Percentiles rank a stretch among this genome's conserved stretches.
phyloP scores from a whole-genome alignment of 2,888 invertebrate genomes.

The Brachypalpus laphriformis region DNA sequence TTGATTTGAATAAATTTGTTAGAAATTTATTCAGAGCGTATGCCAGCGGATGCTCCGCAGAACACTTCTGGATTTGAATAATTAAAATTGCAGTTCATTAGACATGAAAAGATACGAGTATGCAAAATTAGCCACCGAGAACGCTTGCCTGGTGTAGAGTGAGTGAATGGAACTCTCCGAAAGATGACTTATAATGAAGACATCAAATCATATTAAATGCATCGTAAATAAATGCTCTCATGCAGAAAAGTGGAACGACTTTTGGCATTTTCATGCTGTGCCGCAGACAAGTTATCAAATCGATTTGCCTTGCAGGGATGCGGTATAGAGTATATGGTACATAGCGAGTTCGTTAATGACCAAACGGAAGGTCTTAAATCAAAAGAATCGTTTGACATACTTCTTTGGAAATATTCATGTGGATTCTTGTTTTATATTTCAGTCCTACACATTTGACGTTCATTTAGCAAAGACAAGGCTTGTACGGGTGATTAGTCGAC shows the following conservation, averaged over 20 bases:
- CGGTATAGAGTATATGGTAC: slow-evolving; percentile 29
- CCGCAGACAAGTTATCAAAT: slow-evolving; percentile 42
- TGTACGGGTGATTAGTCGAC: too few species aligned
- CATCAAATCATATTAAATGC: slow-evolving; percentile 73
- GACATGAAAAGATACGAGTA: slow-evolving; percentile 27
- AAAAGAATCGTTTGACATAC: slow-evolving; percentile 29
- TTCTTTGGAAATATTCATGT: not conserved
- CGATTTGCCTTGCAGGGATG: slow-evolving; percentile 34
- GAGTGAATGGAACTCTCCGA: slow-evolving; percentile 32
- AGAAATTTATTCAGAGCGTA: slow-evolving; percentile 29
- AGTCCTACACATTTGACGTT: not conserved
- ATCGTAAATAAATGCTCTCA: slow-evolving; percentile 68
- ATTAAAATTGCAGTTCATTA: slow-evolving; percentile 63
- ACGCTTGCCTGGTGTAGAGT: too few species aligned
- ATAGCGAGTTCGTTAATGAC: slow-evolving; percentile 55
- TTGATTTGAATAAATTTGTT: slow-evolving; percentile 60
- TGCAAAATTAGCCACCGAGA: slow-evolving; percentile 34
- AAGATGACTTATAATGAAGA: slow-evolving; percentile 60
- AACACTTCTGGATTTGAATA: slow-evolving; percentile 32
- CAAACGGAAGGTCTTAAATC: slow-evolving; percentile 29
- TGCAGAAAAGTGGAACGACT: slow-evolving; percentile 70
- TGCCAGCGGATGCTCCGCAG: slow-evolving; percentile 6
- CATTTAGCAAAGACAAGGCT: too few species aligned
- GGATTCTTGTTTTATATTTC: not conserved
- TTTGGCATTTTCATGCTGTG: slow-evolving; percentile 51